Evolutionary conservation across 2,888 invertebrate species (phyloP).

Genomic region (Trypoxylon attenuatum): DNA sequence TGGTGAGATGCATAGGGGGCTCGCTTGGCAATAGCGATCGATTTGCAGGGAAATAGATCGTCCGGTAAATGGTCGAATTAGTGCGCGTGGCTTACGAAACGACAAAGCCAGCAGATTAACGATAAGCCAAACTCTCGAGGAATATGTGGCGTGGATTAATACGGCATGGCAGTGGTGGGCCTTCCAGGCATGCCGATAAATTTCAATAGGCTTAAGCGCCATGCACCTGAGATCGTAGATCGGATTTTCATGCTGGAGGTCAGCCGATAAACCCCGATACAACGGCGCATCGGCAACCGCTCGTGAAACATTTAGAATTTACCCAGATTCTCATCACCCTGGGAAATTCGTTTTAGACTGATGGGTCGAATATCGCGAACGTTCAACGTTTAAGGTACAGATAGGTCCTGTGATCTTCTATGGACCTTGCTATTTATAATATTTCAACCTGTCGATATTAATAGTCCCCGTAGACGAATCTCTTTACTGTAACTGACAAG

Average conservation of each 20-base stretch:
- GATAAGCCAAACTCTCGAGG: conserved; percentile 37
- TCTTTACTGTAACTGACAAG: too few relatives aligned
- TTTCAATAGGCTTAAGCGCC: conserved; percentile 41
- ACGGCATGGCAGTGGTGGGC: conserved; percentile 9
- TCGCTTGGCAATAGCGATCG: not conserved
- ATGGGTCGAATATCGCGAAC: too few relatives aligned
- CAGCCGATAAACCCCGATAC: conserved; percentile 12
- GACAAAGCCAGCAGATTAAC: conserved; percentile 37
- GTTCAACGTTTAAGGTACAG: too few relatives aligned
- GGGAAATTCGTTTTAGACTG: not conserved
- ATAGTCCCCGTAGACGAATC: too few relatives aligned
- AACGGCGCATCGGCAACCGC: conserved; percentile 5
- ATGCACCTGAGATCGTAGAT: conserved; percentile 36
- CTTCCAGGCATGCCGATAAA: conserved; percentile 32
- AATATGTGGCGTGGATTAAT: conserved; percentile 41
- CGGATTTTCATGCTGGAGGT: conserved; percentile 33
- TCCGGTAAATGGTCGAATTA: conserved; percentile 40
- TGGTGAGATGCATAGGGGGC: not conserved
- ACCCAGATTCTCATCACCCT: not conserved
- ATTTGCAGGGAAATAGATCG: conserved; percentile 26
- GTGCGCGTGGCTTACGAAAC: conserved; percentile 33
- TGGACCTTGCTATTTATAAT: too few relatives aligned
- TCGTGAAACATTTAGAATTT: not conserved
- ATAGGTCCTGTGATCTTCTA: too few relatives aligned
- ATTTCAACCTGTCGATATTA: too few relatives aligned